Evolutionary conservation across 2,888 invertebrate genomes (phyloP).

Genomic region (Celastrina argiolus): DNA sequence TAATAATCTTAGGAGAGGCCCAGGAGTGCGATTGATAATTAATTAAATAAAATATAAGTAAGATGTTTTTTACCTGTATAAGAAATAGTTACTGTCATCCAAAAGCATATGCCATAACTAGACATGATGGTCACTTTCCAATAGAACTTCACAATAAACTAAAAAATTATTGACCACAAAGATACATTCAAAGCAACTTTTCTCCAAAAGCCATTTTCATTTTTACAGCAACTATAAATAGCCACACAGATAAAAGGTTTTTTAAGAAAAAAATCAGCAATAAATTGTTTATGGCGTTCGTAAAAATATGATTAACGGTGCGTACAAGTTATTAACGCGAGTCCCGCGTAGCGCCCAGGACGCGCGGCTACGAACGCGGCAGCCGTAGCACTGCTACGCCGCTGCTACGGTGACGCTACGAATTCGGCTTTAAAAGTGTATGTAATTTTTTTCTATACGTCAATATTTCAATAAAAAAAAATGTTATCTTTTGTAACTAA

Average conservation of each 20-base stretch:
- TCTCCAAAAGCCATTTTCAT: constrained; percentile 24
- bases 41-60: not conserved
- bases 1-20: too few relatives aligned
- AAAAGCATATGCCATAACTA: constrained; percentile 44
- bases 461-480: not conserved
- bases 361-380: constrained; percentile 46
- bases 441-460: not conserved
- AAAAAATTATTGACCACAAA: constrained; percentile 4
- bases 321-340: constrained; percentile 49
- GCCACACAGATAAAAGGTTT: constrained; percentile 32
- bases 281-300: constrained; percentile 53
- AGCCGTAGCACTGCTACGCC: constrained; percentile 53
- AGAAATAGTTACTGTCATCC: constrained; percentile 51
- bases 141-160: constrained; percentile 7
- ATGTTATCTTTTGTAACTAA: too few relatives aligned
- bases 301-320: constrained; percentile 59
- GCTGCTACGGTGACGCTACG: constrained; percentile 28
- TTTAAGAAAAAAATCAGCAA: constrained; percentile 38
- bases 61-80: constrained; percentile 51
- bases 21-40: too few relatives aligned
- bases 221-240: constrained; percentile 37
- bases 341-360: constrained; percentile 44
- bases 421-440: constrained; percentile 10
- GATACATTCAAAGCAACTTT: constrained; percentile 12
- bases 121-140: constrained; percentile 22